These are phyloP conservation scores for Lasioglossum zephyrum DNA, from an alignment of 2,888 invertebrate genomes.

Conservation along the genomic window DNA sequence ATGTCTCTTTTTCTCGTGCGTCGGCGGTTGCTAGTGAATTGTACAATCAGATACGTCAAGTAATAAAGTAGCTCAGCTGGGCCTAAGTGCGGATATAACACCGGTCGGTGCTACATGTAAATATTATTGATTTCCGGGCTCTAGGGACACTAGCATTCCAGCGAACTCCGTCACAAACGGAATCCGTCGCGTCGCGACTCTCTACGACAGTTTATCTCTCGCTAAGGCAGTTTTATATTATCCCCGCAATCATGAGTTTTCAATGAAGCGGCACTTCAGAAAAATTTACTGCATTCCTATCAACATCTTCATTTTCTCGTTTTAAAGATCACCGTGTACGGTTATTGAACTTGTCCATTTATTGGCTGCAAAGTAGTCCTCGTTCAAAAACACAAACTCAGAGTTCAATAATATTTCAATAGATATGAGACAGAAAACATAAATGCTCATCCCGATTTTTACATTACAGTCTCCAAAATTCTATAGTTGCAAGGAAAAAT, in stretches of 20 bases:
- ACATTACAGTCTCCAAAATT: too few relatives aligned
- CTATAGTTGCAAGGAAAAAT: too few relatives aligned
- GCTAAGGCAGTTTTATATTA: background rate
- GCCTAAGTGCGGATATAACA: background rate
- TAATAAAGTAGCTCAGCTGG: background rate
- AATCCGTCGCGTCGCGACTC: background rate
- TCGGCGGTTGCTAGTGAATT: background rate
- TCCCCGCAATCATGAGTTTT: background rate
- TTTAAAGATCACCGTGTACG: too few relatives aligned
- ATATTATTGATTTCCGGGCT: conserved; percentile 4
- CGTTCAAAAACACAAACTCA: too few relatives aligned
- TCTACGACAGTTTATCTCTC: background rate
- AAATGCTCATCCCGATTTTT: too few relatives aligned
- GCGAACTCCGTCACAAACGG: background rate
- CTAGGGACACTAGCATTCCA: background rate
- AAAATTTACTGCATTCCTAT: background rate
- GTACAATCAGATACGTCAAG: background rate
- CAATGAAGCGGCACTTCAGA: background rate
- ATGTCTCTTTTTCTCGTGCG: background rate
- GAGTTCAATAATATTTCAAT: too few relatives aligned
- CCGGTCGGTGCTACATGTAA: background rate
- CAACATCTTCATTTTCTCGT: background rate
- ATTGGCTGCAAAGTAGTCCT: too few relatives aligned
- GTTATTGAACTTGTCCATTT: too few relatives aligned
- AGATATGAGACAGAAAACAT: too few relatives aligned